phyloP scores from a whole-genome alignment of 1,140 invertebrate genomes.

The Cephus cinctus region DNA sequence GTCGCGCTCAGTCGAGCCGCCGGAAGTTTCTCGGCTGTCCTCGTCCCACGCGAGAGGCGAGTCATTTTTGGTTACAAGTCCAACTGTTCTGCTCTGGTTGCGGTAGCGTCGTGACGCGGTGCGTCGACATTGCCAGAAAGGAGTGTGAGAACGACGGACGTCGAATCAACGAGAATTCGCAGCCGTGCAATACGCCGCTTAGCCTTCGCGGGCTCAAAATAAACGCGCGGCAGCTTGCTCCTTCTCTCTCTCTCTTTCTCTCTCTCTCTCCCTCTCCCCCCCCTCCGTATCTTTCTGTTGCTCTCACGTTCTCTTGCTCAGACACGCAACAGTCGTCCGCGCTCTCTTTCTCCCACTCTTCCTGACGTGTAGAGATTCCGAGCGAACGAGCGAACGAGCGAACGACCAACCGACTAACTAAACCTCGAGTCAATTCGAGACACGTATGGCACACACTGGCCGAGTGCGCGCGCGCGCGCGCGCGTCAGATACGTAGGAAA shows the following conservation, averaged over 20 bases:
- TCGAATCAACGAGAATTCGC: slow-evolving; percentile 34
- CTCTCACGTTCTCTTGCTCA: neutral
- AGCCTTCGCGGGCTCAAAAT: slow-evolving; percentile 45
- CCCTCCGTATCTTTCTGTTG: neutral
- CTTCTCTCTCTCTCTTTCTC: slow-evolving; percentile 13
- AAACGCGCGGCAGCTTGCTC: slow-evolving; percentile 42
- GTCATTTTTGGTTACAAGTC: too few species aligned
- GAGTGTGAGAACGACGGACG: slow-evolving; percentile 1
- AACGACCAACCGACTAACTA: too few species aligned
- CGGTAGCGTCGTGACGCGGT: neutral
- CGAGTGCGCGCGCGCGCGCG: neutral
- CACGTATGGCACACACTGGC: neutral
- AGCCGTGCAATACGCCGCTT: slow-evolving; percentile 28
- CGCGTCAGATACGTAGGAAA: too few species aligned
- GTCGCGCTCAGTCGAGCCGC: slow-evolving; percentile 37
- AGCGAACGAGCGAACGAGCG: too few species aligned
- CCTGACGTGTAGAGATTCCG: too few species aligned
- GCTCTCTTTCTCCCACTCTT: neutral
- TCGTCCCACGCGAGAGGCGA: slow-evolving; percentile 8
- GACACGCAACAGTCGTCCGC: slow-evolving; percentile 5
- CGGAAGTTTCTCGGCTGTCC: slow-evolving; percentile 22
- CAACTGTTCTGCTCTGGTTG: neutral
- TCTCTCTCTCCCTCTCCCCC: neutral
- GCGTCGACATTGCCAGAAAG: neutral
- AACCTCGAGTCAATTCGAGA: neutral